Evolutionary conservation across 2,797 vertebrate species (phyloP), one percentile per base, ranked within the genome.

Genomic region (Rhinogobio ventralis): DNA sequence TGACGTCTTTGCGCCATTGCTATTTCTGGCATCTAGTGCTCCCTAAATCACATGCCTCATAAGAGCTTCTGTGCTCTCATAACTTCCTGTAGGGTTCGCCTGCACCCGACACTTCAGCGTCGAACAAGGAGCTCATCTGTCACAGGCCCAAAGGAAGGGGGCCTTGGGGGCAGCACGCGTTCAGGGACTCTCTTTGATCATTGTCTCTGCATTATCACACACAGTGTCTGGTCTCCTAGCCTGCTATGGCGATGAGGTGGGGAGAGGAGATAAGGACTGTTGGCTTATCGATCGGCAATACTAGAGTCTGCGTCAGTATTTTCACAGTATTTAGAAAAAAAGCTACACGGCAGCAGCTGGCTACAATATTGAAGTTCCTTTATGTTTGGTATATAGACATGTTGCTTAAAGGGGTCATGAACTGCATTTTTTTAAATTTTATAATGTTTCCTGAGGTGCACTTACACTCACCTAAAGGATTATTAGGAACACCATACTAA

Each of bases 121-220:
- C 4, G 51, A 81, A 64, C 68, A 60, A 74, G 85, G 28, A 83
- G 62, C 86, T 82, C 82, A 84, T 86, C 73, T 79, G 77, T 87
- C 85, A 84, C 46, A 67, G 20, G n/a, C n/a, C 20, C 23, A 33
- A 33, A 80, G 55, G 67, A 33, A 72, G 81, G 46, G 51, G 28
- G 55, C 57, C 73, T 82, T 60, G 0, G 45, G 73, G 36, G 46
- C 64, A 62, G 60, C 5, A 4, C 28, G 49, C 2, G 67, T 78
- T 86, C 82, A 86, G 53, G 28, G 55, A 77, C 77, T 71, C 66
- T 76, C 45, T 72, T 84, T 86, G 81, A 88, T 84, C 81, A 64
- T 69, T 57, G 72, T 74, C 78, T 83, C 72, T 87, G 79, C 55
- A 69, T 77, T 81, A 84, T 83, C 79, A 81, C n/a, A 78, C n/a